phyloP scores from a whole-genome alignment of 37 sponge, comb jelly and placozoan species.

The Theonella swinhoei region DNA sequence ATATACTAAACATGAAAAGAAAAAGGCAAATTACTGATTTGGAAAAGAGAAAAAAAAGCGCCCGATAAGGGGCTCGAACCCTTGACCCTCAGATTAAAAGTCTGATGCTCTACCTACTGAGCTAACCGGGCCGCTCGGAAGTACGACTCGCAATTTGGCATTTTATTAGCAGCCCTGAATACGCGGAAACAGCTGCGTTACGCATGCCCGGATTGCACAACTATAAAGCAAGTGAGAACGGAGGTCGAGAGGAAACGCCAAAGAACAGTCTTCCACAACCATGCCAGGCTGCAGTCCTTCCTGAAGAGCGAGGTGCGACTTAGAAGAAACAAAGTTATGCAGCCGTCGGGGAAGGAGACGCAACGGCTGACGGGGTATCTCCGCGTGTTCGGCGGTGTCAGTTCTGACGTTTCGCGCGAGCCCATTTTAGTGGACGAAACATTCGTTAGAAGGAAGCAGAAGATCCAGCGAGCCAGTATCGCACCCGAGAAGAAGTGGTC shows the following conservation, averaged over 20 bases:
- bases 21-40: neutral
- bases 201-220: neutral
- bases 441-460: constrained; percentile 5
- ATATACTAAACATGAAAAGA: neutral
- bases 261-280: neutral
- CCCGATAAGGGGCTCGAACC: constrained; percentile 92
- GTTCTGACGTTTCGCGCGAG: neutral
- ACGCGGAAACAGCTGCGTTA: neutral
- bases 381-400: constrained; percentile 60
- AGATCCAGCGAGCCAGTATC: neutral
- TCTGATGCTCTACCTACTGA: constrained; percentile 96
- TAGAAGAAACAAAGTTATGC: constrained; percentile 10
- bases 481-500: constrained; percentile 7
- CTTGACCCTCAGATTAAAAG: constrained; percentile 94
- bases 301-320: neutral
- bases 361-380: constrained; percentile 55
- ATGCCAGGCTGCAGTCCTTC: neutral
- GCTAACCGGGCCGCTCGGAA: constrained; percentile 71
- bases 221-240: neutral
- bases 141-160: neutral
- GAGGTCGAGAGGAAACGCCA: neutral
- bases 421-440: constrained; percentile 5
- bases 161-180: neutral
- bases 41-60: constrained; percentile 50
- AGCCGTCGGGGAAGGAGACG: constrained; percentile 11